These are phyloP conservation scores for Pachyrhynchus sulphureomaculatus DNA, from an alignment of 1,140 invertebrate species.

Conservation along the genomic window DNA sequence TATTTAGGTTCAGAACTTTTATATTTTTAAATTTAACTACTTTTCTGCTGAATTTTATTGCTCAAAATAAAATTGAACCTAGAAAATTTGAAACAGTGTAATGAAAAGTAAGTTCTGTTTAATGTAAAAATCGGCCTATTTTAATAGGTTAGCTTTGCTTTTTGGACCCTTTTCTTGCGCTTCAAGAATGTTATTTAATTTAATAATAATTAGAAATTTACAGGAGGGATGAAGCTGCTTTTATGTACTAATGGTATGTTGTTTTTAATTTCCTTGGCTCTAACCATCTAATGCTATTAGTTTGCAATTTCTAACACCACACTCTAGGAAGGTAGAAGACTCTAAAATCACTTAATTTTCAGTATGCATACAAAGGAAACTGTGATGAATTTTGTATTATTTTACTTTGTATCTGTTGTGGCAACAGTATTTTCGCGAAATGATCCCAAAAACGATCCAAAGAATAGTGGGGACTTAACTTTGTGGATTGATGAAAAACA, in stretches of 20 bases:
- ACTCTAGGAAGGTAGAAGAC: neutral
- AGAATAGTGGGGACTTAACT: slow-evolving; percentile 66
- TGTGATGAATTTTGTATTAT: slow-evolving; percentile 35
- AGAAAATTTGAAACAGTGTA: neutral
- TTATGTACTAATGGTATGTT: slow-evolving; percentile 9
- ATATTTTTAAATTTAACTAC: too few species aligned
- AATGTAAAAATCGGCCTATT: slow-evolving; percentile 1
- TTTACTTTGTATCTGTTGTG: slow-evolving; percentile 23
- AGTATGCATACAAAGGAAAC: slow-evolving; percentile 26
- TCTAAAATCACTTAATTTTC: slow-evolving; percentile 1
- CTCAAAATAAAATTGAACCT: neutral
- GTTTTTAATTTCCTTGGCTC: neutral
- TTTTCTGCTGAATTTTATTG: neutral
- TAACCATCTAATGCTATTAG: neutral
- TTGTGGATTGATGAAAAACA: slow-evolving; percentile 87
- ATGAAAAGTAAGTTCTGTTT: slow-evolving; percentile 5
- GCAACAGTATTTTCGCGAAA: slow-evolving; percentile 34
- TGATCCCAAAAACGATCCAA: slow-evolving; percentile 48
- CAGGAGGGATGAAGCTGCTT: slow-evolving; percentile 5
- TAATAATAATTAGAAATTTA: neutral
- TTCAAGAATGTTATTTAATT: neutral
- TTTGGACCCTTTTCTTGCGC: neutral
- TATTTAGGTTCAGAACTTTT: neutral
- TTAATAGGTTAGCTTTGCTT: slow-evolving; percentile 19
- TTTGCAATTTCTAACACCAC: neutral